These are phyloP conservation scores for Apeltes quadracus DNA, from an alignment of 2,113 vertebrate genomes.

Conservation along the genomic window DNA sequence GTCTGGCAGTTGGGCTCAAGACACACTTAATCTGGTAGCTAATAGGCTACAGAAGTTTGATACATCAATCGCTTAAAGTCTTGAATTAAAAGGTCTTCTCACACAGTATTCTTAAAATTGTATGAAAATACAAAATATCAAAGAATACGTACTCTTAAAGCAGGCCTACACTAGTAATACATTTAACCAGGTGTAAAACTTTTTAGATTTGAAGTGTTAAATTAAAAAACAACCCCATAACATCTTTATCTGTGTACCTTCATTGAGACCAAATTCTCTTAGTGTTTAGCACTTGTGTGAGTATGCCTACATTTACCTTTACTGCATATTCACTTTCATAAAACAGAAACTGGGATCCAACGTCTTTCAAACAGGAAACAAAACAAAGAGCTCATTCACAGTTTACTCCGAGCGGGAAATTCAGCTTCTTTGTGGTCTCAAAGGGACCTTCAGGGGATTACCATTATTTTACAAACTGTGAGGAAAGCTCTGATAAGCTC, in stretches of 20 bases:
- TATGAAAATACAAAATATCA: not conserved
- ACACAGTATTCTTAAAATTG: not conserved
- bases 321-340: slow-evolving; percentile 11
- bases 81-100: not conserved
- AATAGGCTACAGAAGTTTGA: not conserved
- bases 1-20: not conserved
- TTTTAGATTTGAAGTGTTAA: slow-evolving; percentile 16
- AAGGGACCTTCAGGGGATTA: slow-evolving; percentile 29
- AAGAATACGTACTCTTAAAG: not conserved
- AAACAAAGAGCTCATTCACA: slow-evolving; percentile 44
- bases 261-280: slow-evolving; percentile 4
- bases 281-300: not conserved
- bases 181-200: not conserved
- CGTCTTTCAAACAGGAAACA: slow-evolving; percentile 19
- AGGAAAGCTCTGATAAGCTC: slow-evolving; percentile 20
- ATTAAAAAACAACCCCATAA: slow-evolving; percentile 2
- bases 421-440: slow-evolving; percentile 41
- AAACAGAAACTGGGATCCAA: slow-evolving; percentile 11
- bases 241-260: not conserved
- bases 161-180: not conserved
- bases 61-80: not conserved
- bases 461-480: slow-evolving; percentile 33
- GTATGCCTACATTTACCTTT: slow-evolving; percentile 12
- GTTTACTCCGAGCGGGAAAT: slow-evolving; percentile 26
- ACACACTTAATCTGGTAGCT: not conserved